Percentiles rank a stretch among this genome's conserved stretches.
Evolutionary conservation across 2,888 invertebrate species (phyloP).

Genomic region (Sympetrum striolatum): DNA sequence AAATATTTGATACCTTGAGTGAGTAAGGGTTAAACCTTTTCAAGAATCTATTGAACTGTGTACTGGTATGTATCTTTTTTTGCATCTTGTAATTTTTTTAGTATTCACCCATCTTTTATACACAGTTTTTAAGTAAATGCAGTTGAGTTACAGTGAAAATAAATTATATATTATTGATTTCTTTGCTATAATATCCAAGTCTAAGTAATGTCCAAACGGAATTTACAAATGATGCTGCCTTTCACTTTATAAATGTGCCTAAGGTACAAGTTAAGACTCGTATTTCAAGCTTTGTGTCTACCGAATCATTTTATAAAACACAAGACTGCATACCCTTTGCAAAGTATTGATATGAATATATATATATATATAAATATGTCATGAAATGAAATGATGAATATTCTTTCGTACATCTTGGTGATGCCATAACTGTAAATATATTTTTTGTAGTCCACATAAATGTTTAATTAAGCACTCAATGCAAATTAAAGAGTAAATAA

Average conservation of each 20-base stretch:
- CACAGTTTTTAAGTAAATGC: background rate
- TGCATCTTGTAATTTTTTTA: background rate
- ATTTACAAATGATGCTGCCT: constrained; percentile 27
- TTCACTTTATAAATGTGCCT: constrained; percentile 33
- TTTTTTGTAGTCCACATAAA: constrained; percentile 34
- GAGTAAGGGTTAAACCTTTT: background rate
- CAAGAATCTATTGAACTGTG: background rate
- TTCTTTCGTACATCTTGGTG: background rate
- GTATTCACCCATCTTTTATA: background rate
- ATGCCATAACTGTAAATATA: constrained; percentile 11
- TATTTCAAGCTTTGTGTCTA: constrained; percentile 30
- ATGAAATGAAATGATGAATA: background rate
- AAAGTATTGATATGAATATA: background rate
- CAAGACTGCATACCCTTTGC: constrained; percentile 23
- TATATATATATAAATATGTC: background rate
- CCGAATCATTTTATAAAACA: constrained; percentile 15
- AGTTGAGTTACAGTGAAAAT: background rate
- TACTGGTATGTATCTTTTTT: background rate
- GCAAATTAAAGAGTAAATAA: constrained; percentile 9
- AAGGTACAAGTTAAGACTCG: background rate
- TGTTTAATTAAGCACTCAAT: constrained; percentile 25
- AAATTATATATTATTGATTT: background rate
- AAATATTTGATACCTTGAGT: too few species aligned
- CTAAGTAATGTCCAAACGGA: background rate
- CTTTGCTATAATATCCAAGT: background rate